Conservation (phyloP, 1,140 invertebrate genomes). For the Pseudachorutes palmiensis region DNA sequence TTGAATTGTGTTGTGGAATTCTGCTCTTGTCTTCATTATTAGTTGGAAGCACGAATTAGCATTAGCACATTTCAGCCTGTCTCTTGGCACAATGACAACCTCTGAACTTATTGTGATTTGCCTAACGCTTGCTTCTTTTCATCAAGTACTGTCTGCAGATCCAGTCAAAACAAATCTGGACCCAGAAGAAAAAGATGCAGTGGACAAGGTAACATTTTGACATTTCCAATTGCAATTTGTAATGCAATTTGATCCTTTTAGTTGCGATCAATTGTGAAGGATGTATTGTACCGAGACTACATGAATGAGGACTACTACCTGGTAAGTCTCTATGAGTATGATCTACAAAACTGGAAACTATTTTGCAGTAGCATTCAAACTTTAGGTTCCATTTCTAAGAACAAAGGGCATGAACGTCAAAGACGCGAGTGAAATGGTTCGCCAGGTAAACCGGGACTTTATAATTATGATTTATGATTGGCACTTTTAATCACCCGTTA, state of each 20-base stretch:
- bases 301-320: constrained; percentile 9
- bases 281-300: background rate
- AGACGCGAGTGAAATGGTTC: background rate
- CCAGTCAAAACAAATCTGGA: too few species aligned
- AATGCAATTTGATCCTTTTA: background rate
- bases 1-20: too few species aligned
- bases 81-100: too few species aligned
- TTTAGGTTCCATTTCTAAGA: background rate
- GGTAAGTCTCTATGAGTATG: background rate
- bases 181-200: too few species aligned
- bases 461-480: background rate
- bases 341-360: background rate
- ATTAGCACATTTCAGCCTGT: too few species aligned
- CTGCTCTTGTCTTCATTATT: too few species aligned
- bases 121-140: too few species aligned
- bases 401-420: background rate
- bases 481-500: background rate
- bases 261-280: background rate
- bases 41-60: too few species aligned
- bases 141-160: too few species aligned
- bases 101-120: too few species aligned
- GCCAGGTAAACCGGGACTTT: background rate
- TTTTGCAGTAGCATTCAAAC: background rate
- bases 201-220: background rate
- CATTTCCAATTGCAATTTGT: background rate